Conservation (phyloP, 2,113 vertebrate genomes). For the Monopterus albus region DNA sequence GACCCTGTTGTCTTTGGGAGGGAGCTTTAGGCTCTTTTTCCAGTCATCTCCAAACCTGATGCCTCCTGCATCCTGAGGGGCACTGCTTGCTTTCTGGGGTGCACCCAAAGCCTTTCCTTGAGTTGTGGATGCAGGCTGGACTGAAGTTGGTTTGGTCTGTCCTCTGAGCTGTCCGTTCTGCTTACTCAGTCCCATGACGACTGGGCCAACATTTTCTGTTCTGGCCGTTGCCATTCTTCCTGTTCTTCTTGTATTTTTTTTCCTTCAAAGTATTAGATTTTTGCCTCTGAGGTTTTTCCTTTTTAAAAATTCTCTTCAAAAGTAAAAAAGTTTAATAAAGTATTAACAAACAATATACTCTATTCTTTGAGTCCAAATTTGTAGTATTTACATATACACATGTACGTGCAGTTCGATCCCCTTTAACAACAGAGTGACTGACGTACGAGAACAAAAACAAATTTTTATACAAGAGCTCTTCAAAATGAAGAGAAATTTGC, state of each 20-base stretch:
- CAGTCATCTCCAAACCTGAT: constrained; percentile 83
- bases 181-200: constrained; percentile 82
- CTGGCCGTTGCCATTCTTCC: constrained; percentile 77
- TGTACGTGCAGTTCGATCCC: constrained; percentile 74
- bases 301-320: constrained; percentile 74
- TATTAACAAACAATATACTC: constrained; percentile 79
- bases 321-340: constrained; percentile 78
- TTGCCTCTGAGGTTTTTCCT: constrained; percentile 59
- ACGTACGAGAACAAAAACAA: constrained; percentile 57
- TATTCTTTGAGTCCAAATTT: constrained; percentile 67
- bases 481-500: constrained; percentile 85
- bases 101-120: constrained; percentile 67
- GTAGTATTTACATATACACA: constrained; percentile 81
- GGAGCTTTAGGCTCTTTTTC: constrained; percentile 78
- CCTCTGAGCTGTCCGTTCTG: constrained; percentile 83
- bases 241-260: constrained; percentile 24
- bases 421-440: constrained; percentile 80
- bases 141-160: constrained; percentile 75
- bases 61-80: constrained; percentile 74
- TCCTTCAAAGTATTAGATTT: constrained; percentile 52
- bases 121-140: constrained; percentile 68
- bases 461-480: constrained; percentile 79
- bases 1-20: constrained; percentile 78
- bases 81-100: constrained; percentile 59
- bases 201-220: constrained; percentile 77